phyloP scores from a whole-genome alignment of 2,113 vertebrate genomes.

The Micromys minutus region DNA sequence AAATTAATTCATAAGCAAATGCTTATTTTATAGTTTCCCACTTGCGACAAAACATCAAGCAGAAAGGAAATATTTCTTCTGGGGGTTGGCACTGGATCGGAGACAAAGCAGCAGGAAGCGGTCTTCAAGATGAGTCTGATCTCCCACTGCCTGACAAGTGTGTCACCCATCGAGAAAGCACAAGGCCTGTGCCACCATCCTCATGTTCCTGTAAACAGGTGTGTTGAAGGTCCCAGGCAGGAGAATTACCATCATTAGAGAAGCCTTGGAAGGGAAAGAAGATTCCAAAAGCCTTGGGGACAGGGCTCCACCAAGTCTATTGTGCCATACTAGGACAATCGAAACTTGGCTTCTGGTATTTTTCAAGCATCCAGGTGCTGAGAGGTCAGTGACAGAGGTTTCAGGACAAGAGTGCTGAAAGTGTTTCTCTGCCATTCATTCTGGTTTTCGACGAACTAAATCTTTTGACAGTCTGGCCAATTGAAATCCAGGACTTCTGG shows the following conservation, averaged over 20 bases:
- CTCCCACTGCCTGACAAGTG: neutral
- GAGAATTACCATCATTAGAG: neutral
- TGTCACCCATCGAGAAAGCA: neutral
- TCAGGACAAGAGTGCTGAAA: neutral
- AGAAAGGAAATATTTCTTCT: constrained; percentile 50
- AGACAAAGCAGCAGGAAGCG: neutral
- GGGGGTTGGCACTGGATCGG: neutral
- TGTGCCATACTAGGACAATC: neutral
- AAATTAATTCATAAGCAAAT: constrained; percentile 68
- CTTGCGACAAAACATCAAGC: constrained; percentile 49
- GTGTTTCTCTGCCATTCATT: neutral
- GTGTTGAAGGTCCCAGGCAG: neutral
- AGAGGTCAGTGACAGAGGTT: neutral
- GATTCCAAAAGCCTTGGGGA: neutral
- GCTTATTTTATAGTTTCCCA: constrained; percentile 64
- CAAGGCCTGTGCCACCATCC: neutral
- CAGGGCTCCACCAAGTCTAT: neutral
- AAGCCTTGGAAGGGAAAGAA: neutral
- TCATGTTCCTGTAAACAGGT: neutral
- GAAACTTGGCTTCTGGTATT: neutral
- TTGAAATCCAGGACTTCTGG: neutral
- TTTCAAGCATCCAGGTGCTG: neutral
- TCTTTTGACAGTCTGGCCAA: neutral
- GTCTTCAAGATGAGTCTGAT: neutral
- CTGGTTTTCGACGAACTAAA: neutral